Evolutionary conservation across 2,888 invertebrate genomes (phyloP).

Genomic region (Kryphioiulus occultus): DNA sequence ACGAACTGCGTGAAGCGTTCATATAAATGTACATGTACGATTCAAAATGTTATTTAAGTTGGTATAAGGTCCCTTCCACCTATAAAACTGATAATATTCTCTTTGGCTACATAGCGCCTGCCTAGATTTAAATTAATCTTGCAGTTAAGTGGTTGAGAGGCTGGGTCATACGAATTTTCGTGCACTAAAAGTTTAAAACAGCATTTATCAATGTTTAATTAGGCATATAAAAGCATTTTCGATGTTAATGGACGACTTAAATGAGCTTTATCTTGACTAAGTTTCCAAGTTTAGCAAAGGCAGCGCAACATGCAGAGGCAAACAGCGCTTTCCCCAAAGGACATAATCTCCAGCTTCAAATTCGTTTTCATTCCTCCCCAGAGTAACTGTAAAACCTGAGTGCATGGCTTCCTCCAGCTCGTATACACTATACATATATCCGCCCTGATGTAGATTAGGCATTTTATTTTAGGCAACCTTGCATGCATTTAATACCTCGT

Average conservation of each 20-base stretch:
- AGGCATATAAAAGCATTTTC: slow-evolving; percentile 43
- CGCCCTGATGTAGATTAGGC: slow-evolving; percentile 43
- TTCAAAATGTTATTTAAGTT: neutral
- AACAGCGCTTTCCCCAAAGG: slow-evolving; percentile 21
- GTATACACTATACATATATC: neutral
- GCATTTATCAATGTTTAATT: slow-evolving; percentile 46
- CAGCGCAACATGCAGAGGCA: neutral
- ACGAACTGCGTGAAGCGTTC: neutral
- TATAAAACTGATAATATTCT: neutral
- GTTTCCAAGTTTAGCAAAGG: slow-evolving; percentile 29
- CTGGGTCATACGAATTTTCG: slow-evolving; percentile 8
- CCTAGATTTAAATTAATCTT: neutral
- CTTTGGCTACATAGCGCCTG: neutral
- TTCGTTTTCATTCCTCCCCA: slow-evolving; percentile 33
- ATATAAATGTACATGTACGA: no score
- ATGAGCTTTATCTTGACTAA: slow-evolving; percentile 44
- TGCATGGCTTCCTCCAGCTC: slow-evolving; percentile 9
- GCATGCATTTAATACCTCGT: slow-evolving; percentile 35
- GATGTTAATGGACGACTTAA: slow-evolving; percentile 43
- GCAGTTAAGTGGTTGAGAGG: slow-evolving; percentile 26
- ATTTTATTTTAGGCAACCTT: slow-evolving; percentile 35
- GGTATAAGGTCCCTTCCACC: neutral
- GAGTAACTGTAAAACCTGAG: slow-evolving; percentile 37
- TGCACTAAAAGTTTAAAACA: slow-evolving; percentile 22
- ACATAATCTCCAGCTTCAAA: slow-evolving; percentile 39